Conservation (phyloP, 2,888 invertebrate genomes). For the Flexamia atlantica region DNA sequence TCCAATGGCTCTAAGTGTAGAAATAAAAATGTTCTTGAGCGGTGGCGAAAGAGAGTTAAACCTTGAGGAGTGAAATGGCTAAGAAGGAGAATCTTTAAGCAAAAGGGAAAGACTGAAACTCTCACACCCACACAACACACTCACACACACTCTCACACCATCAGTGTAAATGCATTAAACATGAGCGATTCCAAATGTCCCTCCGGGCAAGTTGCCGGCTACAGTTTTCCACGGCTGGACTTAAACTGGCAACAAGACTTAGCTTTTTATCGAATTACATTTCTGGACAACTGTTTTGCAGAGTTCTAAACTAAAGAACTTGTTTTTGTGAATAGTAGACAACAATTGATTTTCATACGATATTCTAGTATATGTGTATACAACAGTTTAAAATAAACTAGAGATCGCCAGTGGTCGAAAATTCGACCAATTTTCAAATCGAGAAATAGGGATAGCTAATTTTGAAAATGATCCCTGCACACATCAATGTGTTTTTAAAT, state of each 20-base stretch:
- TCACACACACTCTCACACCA: neutral
- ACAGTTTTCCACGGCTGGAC: conserved; percentile 53
- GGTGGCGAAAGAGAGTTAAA: neutral
- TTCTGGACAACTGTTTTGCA: conserved; percentile 8
- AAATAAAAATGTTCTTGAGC: neutral
- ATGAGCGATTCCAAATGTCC: conserved; percentile 52
- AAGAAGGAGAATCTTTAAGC: conserved; percentile 26
- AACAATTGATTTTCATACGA: no score
- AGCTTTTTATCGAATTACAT: conserved; percentile 43
- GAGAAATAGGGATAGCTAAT: no score
- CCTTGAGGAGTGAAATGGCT: neutral
- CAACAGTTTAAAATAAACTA: no score
- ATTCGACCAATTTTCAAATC: no score
- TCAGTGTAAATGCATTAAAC: conserved; percentile 45
- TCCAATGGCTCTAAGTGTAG: neutral
- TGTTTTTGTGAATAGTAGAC: no score
- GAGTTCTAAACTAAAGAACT: neutral
- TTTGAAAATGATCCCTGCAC: no score
- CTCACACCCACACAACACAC: neutral
- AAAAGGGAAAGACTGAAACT: conserved; percentile 7
- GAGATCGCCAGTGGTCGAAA: no score
- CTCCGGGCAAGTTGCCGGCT: conserved; percentile 30
- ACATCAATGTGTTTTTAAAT: no score
- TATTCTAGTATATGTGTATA: no score
- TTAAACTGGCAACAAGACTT: conserved; percentile 25